Percentiles rank a stretch among this genome's conserved stretches.
These are phyloP conservation scores for Fulica atra DNA, from an alignment of 2,113 vertebrate genomes.

Conservation along the genomic window DNA sequence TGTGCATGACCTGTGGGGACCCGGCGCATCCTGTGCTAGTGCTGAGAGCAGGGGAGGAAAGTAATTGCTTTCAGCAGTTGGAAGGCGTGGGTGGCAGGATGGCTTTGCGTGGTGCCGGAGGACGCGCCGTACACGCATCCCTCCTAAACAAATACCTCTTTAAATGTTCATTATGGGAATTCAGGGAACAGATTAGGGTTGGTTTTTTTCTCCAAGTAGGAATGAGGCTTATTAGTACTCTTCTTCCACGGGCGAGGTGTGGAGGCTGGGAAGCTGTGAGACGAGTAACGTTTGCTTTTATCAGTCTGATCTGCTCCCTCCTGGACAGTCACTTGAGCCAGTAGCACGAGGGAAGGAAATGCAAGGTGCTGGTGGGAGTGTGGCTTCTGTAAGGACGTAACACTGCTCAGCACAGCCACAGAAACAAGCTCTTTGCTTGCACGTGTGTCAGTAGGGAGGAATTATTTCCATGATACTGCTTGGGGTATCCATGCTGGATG, in stretches of 20 bases:
- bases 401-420: neutral
- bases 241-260: neutral
- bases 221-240: neutral
- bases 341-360: neutral
- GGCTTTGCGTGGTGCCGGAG: slow-evolving; percentile 15
- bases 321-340: neutral
- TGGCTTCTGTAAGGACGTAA: neutral
- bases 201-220: neutral
- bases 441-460: neutral
- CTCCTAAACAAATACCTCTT: slow-evolving; percentile 60
- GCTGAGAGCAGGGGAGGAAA: slow-evolving; percentile 46
- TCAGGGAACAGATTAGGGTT: neutral
- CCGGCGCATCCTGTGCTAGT: slow-evolving; percentile 65
- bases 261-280: slow-evolving; percentile 30
- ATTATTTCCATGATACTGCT: neutral
- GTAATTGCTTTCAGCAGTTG: slow-evolving; percentile 50
- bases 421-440: neutral
- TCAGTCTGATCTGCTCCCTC: neutral
- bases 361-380: neutral
- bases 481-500: neutral
- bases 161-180: slow-evolving; percentile 32
- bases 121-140: neutral
- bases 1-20: slow-evolving; percentile 51
- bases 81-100: slow-evolving; percentile 63
- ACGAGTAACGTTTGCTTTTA: neutral